A percentile compares a stretch with the other conserved stretches of the same genome.
Evolutionary conservation across 1,140 invertebrate genomes (phyloP).

Genomic region (Calliopsis andreniformis): DNA sequence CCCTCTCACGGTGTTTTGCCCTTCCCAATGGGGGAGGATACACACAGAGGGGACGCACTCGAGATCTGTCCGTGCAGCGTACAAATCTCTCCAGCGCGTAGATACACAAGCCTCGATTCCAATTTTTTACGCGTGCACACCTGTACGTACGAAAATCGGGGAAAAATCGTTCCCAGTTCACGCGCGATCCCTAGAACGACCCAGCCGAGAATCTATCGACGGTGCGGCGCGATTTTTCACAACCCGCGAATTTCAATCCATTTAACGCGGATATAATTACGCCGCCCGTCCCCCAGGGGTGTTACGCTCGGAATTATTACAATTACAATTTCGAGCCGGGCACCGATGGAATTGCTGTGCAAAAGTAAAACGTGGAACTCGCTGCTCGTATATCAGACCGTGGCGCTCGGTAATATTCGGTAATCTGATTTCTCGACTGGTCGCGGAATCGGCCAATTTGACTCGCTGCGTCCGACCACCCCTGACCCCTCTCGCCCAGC

Average conservation of each 20-base stretch:
- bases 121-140: too few species aligned
- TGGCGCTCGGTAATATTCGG: constrained; percentile 47
- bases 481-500: background rate
- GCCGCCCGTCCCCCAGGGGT: constrained; percentile 6
- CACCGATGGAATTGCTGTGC: constrained; percentile 55
- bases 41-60: too few species aligned
- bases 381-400: constrained; percentile 34
- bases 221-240: background rate
- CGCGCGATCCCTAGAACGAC: too few species aligned
- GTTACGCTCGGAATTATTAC: constrained; percentile 44
- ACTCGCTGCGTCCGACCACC: background rate
- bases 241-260: background rate
- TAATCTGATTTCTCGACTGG: constrained; percentile 52
- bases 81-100: too few species aligned
- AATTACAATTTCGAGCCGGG: constrained; percentile 54
- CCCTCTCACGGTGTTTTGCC: constrained; percentile 53
- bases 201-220: too few species aligned
- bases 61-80: too few species aligned
- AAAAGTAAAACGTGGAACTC: constrained; percentile 46
- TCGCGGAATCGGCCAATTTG: constrained; percentile 54
- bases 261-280: constrained; percentile 18
- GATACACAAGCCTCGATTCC: too few species aligned
- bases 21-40: constrained; percentile 21
- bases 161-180: too few species aligned
- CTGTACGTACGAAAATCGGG: too few species aligned